Evolutionary conservation across 2,113 vertebrate genomes (phyloP).

Genomic region (Oncorhynchus clarkii): DNA sequence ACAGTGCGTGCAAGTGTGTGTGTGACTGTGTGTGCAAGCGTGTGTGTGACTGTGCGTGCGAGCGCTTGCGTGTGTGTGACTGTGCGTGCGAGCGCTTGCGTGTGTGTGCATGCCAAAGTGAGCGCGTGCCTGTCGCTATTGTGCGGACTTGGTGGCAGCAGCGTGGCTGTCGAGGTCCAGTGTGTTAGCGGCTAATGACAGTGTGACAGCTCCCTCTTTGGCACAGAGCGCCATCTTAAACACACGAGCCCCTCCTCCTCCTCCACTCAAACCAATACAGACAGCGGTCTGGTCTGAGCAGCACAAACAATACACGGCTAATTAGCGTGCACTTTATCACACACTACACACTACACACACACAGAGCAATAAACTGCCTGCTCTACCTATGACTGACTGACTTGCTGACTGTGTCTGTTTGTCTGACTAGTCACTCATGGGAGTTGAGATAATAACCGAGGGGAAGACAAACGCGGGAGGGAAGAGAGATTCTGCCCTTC

Average conservation of each 20-base stretch:
- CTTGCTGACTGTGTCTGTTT: too few species aligned
- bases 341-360: not conserved
- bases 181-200: constrained; percentile 13
- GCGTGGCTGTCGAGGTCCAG: not conserved
- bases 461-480: not conserved
- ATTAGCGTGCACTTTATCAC: constrained; percentile 26
- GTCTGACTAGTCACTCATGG: too few species aligned
- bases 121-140: not conserved
- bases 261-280: constrained; percentile 12
- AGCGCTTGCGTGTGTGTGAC: constrained; percentile 6
- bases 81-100: not conserved
- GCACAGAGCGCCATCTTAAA: constrained; percentile 38
- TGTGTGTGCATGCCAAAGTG: not conserved
- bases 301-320: constrained; percentile 37
- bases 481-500: not conserved
- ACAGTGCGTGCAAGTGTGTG: not conserved
- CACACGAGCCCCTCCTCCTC: constrained; percentile 48
- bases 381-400: constrained; percentile 28
- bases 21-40: not conserved
- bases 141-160: not conserved
- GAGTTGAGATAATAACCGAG: not conserved
- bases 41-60: not conserved
- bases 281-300: constrained; percentile 46
- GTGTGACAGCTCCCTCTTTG: constrained; percentile 5
- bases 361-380: constrained; percentile 61